Evolutionary conservation across 2,888 invertebrate genomes (phyloP).

Genomic region (Phengaris alcon): DNA sequence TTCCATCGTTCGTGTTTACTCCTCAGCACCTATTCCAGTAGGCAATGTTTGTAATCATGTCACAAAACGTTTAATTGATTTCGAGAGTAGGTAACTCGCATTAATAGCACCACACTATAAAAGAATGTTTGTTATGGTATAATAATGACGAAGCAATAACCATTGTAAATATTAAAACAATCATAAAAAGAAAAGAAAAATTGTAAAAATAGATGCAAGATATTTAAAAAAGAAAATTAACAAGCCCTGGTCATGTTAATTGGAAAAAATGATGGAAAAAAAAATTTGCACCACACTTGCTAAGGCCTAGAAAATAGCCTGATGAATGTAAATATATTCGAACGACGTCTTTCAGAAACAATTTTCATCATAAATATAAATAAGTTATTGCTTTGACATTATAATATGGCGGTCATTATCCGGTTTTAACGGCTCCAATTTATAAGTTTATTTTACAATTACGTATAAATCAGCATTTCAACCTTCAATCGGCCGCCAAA

Average conservation of each 20-base stretch:
- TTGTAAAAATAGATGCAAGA: too few relatives aligned
- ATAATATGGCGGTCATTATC: constrained; percentile 14
- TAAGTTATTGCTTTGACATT: constrained; percentile 13
- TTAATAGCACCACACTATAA: too few relatives aligned
- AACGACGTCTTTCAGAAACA: background rate
- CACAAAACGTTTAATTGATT: background rate
- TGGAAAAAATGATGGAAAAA: too few relatives aligned
- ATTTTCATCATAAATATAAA: constrained; percentile 1
- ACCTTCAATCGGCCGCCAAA: constrained; percentile 27
- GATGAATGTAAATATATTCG: too few relatives aligned
- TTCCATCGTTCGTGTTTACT: background rate
- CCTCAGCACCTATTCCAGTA: background rate
- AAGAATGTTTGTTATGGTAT: too few relatives aligned
- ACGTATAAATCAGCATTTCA: constrained; percentile 23
- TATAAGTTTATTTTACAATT: constrained; percentile 25
- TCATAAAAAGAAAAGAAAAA: too few relatives aligned
- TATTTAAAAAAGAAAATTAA: too few relatives aligned
- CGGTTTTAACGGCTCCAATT: constrained; percentile 11
- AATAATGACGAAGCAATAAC: too few relatives aligned
- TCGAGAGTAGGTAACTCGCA: background rate
- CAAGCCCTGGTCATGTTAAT: too few relatives aligned
- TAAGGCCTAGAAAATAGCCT: too few relatives aligned
- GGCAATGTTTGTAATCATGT: constrained; percentile 6
- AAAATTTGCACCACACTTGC: too few relatives aligned
- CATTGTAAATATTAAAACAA: too few relatives aligned